Base-by-base conservation (phyloP, 2,113 vertebrate species). In the Xiphophorus hellerii region DNA sequence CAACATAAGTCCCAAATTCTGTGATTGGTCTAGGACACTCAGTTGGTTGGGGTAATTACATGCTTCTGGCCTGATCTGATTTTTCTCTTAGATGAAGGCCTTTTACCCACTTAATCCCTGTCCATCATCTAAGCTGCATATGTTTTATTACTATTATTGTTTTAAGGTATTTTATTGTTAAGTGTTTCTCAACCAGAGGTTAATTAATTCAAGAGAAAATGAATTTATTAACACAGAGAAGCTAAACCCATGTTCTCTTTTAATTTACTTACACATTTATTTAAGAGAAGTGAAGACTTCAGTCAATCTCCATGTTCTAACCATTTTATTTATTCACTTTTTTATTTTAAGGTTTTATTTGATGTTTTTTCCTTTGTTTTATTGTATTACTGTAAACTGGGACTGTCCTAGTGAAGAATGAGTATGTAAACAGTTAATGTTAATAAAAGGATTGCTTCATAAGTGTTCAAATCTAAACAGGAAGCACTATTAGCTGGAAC, bases 401-500 rank as follows among this genome's bases (percentile, higher is more conserved):
- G 20, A 13, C 20, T 30, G 27, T 62, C 31, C 17, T 33, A 15
- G 8, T 35, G 1, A 15, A 3, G n/a, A 63, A 78, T 66, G 15
- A 54, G 58, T 71, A 64, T 70, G 7, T 10, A 58, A n/a, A n/a
- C 5, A 58, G n/a, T 42, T 67, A 39, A 33, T 67, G 33, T 48
- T 69, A 58, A 64, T 61, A 27, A 51, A 44, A 60, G 66, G 7
- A 61, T 79, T 77, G 54, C 66, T 67, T 66, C 75, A 70, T 84
- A 67, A 81, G 42, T 58, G n/a, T 61, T 74, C 35, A 65, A 79
- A 35, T 13, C 51, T 70, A 39, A 66, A 37, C 66, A 35, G 77
- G 74, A 3, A 66, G 80, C 54, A 71, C 74, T 75, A 73, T 89
- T 76, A 88, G 88, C 81, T 92, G 92, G 81, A 84, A 89, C 65